A percentile compares a stretch with the other conserved stretches of the same genome.
Conservation (phyloP, 37 sponge, comb jelly and placozoan species). For the Theonella swinhoei region DNA sequence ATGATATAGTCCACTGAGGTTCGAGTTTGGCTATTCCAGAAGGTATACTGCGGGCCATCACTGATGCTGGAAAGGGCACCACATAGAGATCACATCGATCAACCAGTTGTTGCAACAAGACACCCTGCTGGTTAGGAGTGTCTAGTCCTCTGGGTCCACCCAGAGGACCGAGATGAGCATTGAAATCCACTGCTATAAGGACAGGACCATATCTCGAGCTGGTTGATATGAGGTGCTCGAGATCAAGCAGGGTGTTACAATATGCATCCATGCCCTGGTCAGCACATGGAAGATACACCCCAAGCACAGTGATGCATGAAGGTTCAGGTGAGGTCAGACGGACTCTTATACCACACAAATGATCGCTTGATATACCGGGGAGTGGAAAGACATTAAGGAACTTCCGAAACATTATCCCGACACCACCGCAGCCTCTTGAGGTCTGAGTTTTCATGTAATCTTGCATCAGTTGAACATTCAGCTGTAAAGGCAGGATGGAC, state of each 20-base stretch:
- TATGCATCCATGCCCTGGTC: neutral
- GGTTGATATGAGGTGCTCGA: neutral
- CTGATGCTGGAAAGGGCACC: neutral
- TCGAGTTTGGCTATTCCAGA: neutral
- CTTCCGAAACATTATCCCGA: neutral
- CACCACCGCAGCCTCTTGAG: slow-evolving; percentile 3
- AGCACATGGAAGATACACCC: neutral
- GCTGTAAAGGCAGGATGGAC: slow-evolving; percentile 7
- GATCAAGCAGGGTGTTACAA: neutral
- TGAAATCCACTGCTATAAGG: neutral
- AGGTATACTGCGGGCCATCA: neutral
- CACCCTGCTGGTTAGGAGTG: neutral
- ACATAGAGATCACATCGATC: neutral
- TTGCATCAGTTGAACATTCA: neutral
- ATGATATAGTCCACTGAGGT: neutral
- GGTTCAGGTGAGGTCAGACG: neutral
- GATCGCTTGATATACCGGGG: neutral
- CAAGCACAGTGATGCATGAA: neutral
- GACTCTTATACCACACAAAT: neutral
- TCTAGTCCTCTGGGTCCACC: neutral
- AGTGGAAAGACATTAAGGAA: neutral
- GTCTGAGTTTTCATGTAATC: neutral
- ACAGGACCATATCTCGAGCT: neutral
- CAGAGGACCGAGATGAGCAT: neutral
- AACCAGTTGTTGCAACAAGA: neutral